phyloP scores from a whole-genome alignment of 1,140 invertebrate genomes.

The Zophobas morio region DNA sequence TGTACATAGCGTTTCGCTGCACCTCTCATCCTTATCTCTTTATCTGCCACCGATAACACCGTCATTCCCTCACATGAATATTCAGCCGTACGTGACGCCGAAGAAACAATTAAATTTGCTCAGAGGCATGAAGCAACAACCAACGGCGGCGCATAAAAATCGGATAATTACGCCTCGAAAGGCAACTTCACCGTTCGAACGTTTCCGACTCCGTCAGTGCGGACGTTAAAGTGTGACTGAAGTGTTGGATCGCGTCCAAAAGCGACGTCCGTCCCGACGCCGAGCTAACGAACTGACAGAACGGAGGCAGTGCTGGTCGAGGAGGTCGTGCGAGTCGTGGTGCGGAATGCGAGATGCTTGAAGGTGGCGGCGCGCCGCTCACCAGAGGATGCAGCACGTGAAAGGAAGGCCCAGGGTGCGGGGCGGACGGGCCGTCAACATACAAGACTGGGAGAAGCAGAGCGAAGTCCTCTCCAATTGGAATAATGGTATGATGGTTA shows the following conservation, averaged over 20 bases:
- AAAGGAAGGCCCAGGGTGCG: constrained; percentile 56
- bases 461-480: constrained; percentile 62
- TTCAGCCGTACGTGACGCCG: too few relatives aligned
- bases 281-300: constrained; percentile 42
- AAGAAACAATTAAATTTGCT: background rate
- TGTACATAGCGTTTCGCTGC: too few relatives aligned
- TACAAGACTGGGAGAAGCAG: constrained; percentile 65
- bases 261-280: constrained; percentile 26
- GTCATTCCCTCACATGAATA: too few relatives aligned
- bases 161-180: background rate
- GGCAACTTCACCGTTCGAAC: background rate
- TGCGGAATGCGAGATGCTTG: constrained; percentile 26
- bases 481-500: constrained; percentile 64
- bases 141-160: background rate
- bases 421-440: constrained; percentile 60
- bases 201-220: constrained; percentile 2
- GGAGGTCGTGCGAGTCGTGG: background rate
- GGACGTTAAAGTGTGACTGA: background rate
- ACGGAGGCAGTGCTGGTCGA: background rate
- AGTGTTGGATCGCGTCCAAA: constrained; percentile 17
- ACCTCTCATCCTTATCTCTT: too few relatives aligned
- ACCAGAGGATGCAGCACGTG: constrained; percentile 38
- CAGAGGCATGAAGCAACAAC: background rate
- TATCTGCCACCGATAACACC: too few relatives aligned
- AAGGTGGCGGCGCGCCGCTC: background rate